Percentiles rank a stretch among this genome's conserved stretches.
These are phyloP conservation scores for Palloptera scutellata DNA, from an alignment of 2,888 invertebrate genomes.

Conservation along the genomic window DNA sequence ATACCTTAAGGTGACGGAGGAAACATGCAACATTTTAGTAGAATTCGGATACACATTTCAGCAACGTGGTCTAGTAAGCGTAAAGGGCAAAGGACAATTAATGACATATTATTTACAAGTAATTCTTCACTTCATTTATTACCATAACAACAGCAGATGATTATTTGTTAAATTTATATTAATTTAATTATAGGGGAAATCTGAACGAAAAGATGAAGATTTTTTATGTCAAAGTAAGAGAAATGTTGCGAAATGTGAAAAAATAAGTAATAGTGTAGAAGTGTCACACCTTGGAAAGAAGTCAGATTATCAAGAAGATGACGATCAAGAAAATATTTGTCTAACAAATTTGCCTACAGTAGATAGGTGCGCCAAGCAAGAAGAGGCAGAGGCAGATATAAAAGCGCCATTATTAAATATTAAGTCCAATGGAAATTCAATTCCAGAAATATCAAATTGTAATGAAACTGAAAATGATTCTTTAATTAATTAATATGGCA, in stretches of 20 bases:
- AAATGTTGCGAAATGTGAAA: too few species aligned
- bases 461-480: constrained; percentile 42
- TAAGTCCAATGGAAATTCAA: constrained; percentile 43
- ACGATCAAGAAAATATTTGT: too few species aligned
- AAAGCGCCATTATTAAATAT: constrained; percentile 58
- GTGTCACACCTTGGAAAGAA: too few species aligned
- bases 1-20: constrained; percentile 85
- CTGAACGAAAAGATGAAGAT: too few species aligned
- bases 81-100: constrained; percentile 96
- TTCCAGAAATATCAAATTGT: constrained; percentile 25
- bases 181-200: too few species aligned
- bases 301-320: too few species aligned
- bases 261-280: too few species aligned
- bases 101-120: constrained; percentile 92
- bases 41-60: constrained; percentile 92
- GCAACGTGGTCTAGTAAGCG: constrained; percentile 92
- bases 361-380: constrained; percentile 34
- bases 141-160: not conserved
- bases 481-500: constrained; percentile 32
- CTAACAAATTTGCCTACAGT: too few species aligned
- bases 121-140: constrained; percentile 19
- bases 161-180: not conserved
- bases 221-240: too few species aligned
- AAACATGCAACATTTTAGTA: constrained; percentile 88
- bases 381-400: constrained; percentile 51